Evolutionary conservation across 2,113 vertebrate species (phyloP).

Genomic region (Upupa epops): DNA sequence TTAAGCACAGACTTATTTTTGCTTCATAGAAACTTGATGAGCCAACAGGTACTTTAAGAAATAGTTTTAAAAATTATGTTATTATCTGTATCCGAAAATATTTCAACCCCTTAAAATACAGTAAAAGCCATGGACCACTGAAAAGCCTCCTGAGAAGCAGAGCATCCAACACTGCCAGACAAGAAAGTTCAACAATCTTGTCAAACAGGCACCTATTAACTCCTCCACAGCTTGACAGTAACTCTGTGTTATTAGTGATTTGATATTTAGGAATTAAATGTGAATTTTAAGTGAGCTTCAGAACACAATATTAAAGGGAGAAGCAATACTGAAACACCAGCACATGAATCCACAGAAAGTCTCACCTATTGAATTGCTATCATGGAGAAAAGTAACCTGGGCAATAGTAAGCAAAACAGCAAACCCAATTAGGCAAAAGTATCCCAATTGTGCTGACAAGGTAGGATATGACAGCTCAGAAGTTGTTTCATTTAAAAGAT

Average conservation of each 20-base stretch:
- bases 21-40: not conserved
- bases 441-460: not conserved
- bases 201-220: not conserved
- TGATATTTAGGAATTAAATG: not conserved
- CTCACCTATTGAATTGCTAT: not conserved
- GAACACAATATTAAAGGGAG: not conserved
- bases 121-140: not conserved
- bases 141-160: not conserved
- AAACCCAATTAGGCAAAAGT: not conserved
- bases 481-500: not conserved
- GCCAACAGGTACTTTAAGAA: not conserved
- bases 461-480: not conserved
- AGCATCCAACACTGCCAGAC: not conserved
- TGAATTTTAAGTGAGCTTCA: not conserved
- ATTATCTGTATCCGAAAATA: not conserved
- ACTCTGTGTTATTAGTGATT: not conserved
- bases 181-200: not conserved
- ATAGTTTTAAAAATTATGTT: not conserved
- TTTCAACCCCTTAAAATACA: not conserved
- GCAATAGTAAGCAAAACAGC: not conserved
- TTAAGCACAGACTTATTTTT: not conserved
- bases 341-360: not conserved
- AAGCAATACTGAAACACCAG: not conserved
- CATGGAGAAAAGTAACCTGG: not conserved
- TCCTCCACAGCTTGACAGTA: not conserved